phyloP scores from a whole-genome alignment of 2,797 vertebrate species.

The Sebastolobus alascanus region DNA sequence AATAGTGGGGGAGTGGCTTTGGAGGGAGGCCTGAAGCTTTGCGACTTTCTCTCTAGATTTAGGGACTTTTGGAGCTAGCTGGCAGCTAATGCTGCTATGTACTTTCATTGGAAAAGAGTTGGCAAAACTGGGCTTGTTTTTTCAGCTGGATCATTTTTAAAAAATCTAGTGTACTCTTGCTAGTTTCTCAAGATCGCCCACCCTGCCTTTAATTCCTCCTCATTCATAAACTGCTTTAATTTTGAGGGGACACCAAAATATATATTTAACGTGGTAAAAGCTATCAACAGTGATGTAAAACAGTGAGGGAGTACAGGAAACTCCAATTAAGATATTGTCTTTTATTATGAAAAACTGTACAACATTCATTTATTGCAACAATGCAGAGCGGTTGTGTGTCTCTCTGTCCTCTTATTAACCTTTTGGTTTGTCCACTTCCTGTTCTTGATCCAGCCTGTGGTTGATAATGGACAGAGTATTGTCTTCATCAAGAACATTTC shows the following conservation, averaged over 20 bases:
- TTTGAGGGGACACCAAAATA: too few relatives aligned
- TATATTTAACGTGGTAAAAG: background rate
- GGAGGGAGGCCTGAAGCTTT: too few relatives aligned
- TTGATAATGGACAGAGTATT: accelerated
- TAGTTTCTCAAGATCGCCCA: background rate
- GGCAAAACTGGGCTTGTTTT: too few relatives aligned
- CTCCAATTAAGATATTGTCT: background rate
- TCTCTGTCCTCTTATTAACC: background rate
- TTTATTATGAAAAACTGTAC: background rate
- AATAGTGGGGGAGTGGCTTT: too few relatives aligned
- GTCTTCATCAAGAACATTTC: slow-evolving; percentile 60
- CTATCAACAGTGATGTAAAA: background rate
- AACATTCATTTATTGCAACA: background rate
- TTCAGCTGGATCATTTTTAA: too few relatives aligned
- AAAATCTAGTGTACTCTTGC: too few relatives aligned
- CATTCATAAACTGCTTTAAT: too few relatives aligned
- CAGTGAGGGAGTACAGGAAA: background rate
- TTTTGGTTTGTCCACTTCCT: background rate
- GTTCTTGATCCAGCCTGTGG: background rate
- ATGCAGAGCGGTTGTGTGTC: background rate
- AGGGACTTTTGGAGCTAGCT: too few relatives aligned
- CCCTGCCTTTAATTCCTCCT: too few relatives aligned
- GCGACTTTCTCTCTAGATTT: too few relatives aligned
- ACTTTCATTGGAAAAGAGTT: too few relatives aligned
- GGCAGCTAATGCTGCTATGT: too few relatives aligned